Base-by-base conservation (phyloP, 1,140 invertebrate genomes). In the Drosophila rhopaloa region DNA sequence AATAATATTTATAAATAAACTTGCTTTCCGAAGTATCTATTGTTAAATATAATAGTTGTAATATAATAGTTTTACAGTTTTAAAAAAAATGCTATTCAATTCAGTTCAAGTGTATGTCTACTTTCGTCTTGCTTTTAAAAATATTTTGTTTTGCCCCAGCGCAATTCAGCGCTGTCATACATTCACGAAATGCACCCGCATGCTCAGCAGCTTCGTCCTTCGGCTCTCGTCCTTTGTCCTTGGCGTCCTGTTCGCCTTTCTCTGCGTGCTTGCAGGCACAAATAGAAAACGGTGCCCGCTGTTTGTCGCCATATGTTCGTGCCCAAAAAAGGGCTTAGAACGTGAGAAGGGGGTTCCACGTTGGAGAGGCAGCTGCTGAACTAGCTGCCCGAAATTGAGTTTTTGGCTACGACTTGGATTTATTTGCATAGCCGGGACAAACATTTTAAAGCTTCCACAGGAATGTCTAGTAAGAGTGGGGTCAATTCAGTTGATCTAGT, bases 181-280 rank as follows among this genome's bases (percentile, higher is more conserved):
- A 71, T 71, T n/a, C 44, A 57, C 67, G 78, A 85, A 84, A 81
- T 78, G 83, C 76, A 79, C 79, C 75, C 76, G 83, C 83, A 86
- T 79, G 82, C 78, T 79, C 75, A 51, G 63, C 79, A 86, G 67
- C 50, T 46, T 56, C 61, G 72, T 76, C 6, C 29, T 32, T 7
- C 29, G 29, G 29, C 29, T 7, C 48, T 53, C 65, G 65, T 76
- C 38, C 81, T 71, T 59, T 38, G 55, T 65, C 71, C 29, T 32
- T 32, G 29, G 29, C 10, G n/a, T n/a, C 27, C 35, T 27, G 53
- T 37, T 55, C 37, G 24, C 47, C 43, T 40, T 38, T 47, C 38
- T 48, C 58, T 75, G 81, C 56, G 61, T 70, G 74, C 54, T 60
- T 77, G 57, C 54, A 29, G 59, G 76, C 83, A 88, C 79, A 88